Evolutionary conservation across 2,888 invertebrate genomes (phyloP).

Genomic region (Coremacera marginata): DNA sequence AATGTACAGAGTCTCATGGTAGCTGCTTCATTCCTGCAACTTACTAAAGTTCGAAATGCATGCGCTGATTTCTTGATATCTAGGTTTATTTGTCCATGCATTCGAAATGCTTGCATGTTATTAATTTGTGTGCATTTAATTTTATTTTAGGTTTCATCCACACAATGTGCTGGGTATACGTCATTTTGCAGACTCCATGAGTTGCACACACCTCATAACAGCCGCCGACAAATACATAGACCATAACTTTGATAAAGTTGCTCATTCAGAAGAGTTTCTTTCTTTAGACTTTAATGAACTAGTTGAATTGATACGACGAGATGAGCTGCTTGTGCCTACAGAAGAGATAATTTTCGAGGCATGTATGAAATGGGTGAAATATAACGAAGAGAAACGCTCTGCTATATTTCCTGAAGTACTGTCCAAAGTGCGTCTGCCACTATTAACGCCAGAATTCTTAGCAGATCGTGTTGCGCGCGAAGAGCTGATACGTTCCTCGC

Average conservation of each 20-base stretch:
- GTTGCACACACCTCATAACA: slow-evolving; percentile 78
- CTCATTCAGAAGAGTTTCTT: slow-evolving; percentile 82
- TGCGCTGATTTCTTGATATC: slow-evolving; percentile 85
- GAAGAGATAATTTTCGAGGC: slow-evolving; percentile 90
- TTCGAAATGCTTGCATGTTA: background rate
- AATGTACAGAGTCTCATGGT: slow-evolving; percentile 89
- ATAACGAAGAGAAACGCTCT: slow-evolving; percentile 73
- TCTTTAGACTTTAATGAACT: slow-evolving; percentile 74
- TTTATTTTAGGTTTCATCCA: slow-evolving; percentile 75
- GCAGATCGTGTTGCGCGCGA: slow-evolving; percentile 85
- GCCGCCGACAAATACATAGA: slow-evolving; percentile 83
- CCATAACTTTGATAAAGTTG: slow-evolving; percentile 79
- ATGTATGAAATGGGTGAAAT: slow-evolving; percentile 83
- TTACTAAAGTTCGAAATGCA: slow-evolving; percentile 83
- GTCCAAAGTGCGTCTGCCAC: slow-evolving; percentile 81
- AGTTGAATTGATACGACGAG: slow-evolving; percentile 78
- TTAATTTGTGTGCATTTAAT: slow-evolving; percentile 49
- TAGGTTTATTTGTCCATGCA: slow-evolving; percentile 66
- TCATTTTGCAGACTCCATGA: slow-evolving; percentile 83
- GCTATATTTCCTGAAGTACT: slow-evolving; percentile 78
- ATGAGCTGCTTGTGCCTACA: slow-evolving; percentile 81
- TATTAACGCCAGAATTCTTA: slow-evolving; percentile 84
- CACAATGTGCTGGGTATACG: slow-evolving; percentile 85
- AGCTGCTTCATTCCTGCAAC: slow-evolving; percentile 85
- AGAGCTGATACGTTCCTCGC: slow-evolving; percentile 80